Base-by-base conservation (phyloP, 2,797 vertebrate genomes). In the Prunella strophiata region DNA sequence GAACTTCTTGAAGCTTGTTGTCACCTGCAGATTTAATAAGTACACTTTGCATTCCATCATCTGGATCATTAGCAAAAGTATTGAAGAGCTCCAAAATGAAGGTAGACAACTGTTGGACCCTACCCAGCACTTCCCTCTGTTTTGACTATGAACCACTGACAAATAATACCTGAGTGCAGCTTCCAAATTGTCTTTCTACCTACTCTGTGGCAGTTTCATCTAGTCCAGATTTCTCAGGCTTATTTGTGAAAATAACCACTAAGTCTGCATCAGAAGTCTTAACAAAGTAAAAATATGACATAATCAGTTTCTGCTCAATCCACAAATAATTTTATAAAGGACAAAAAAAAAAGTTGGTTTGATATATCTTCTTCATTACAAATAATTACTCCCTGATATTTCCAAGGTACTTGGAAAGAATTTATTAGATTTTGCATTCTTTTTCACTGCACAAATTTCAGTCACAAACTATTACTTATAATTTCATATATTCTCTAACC, bases 11-110 rank as follows among this genome's bases (percentile, higher is more conserved):
- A 91, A 80, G 73, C 82, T 91, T 81, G 65, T 92, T 95, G 88
- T 94, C 70, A 94, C 95, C 93, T 96, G 94, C 76, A 84, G 88
- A 78, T 89, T 95, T 96, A 96, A 94, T 91, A 94, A 95, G 65
- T 75, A n/a, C 54, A 81, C 73, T 96, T 95, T 94, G 54, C 70
- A 66, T 94, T 89, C 66, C 47, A 58, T 92, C 78, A 77, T 74
- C 87, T 91, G 78, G 61, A 89, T 95, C 89, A 77, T 93, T 94
- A 94, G 65, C 54, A 47, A 71, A 84, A 93, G 61, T 88, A 89
- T 21, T 94, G 79, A 91, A 74, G 54, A 75, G 65, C 26, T 94
- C 52, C 71, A 88, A 89, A 94, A 92, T 47, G 45, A 88, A 77
- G 57, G 61, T 85, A 92, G 82, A 74, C 0, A 2, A 25, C 51